Percentiles rank a stretch among this genome's conserved stretches.
These are phyloP conservation scores for Coturnix japonica DNA, from an alignment of 2,113 vertebrate genomes.

Conservation along the genomic window DNA sequence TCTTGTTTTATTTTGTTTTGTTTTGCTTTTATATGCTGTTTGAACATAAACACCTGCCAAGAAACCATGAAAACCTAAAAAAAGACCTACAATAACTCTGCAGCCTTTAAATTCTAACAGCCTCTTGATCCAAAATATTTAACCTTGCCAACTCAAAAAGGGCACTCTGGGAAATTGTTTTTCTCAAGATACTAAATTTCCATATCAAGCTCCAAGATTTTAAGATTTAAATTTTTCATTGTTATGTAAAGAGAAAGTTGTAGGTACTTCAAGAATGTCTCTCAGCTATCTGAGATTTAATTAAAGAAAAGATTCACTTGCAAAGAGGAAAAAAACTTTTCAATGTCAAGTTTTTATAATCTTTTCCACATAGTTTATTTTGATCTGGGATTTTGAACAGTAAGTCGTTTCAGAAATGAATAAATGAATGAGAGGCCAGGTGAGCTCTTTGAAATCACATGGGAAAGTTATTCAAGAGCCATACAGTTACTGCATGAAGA, in stretches of 20 bases:
- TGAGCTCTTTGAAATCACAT: neutral
- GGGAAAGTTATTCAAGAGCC: slow-evolving; percentile 1
- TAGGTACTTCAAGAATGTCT: slow-evolving; percentile 32
- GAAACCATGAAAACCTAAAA: neutral
- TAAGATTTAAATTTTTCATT: slow-evolving; percentile 6
- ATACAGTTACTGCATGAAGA: neutral
- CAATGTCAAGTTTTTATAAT: slow-evolving; percentile 46
- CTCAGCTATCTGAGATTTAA: slow-evolving; percentile 12
- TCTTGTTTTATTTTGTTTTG: neutral
- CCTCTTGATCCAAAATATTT: neutral
- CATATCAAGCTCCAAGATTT: neutral
- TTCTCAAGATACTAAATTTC: neutral
- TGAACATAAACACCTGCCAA: neutral
- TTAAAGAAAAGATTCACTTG: slow-evolving; percentile 37
- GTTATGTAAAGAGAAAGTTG: slow-evolving; percentile 43
- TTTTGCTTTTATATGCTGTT: neutral
- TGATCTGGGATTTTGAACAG: slow-evolving; percentile 33
- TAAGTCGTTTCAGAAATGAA: slow-evolving; percentile 13
- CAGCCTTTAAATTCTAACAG: neutral
- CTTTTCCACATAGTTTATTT: slow-evolving; percentile 43
- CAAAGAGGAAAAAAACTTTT: slow-evolving; percentile 39
- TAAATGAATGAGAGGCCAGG: slow-evolving; percentile 20
- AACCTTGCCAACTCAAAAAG: neutral
- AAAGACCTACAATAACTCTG: neutral
- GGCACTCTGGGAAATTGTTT: neutral